Evolutionary conservation across 2,113 vertebrate genomes (phyloP), one percentile per base, ranked within the genome.

Genomic region (Thryonomys swinderianus): DNA sequence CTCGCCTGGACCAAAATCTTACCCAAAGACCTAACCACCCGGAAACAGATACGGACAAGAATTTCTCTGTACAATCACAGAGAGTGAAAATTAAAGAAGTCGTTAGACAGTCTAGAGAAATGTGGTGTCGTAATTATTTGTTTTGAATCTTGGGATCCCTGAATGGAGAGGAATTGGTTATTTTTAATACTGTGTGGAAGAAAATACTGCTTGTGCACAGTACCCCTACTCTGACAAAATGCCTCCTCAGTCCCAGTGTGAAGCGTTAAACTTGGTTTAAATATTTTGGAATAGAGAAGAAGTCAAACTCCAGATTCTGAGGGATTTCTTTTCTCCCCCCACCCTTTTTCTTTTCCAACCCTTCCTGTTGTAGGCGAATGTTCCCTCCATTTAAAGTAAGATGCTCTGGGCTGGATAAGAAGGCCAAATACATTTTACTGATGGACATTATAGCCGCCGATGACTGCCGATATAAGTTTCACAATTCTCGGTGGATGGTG

Each of bases 321-420:
- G 85, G 66, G 53, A 71, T 95, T 88, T 90, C 45, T 51, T 45
- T 48, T 90, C 10, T 51, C 10, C 10, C 10, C 48, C 48, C 10
- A 5, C 27, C 34, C 42, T 64, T 23, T 32, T 37, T 40, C 9
- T 42, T 83, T 95, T 62, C 30, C 80, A 34, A 94, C 94, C 14
- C 97, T 64, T 98, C 34, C 5, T 7, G 0, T 62, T 82, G 53
- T 97, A 99, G 99, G 98, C 98, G 99, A 98, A 99, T 99, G 99
- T 99, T 99, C 88, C 99, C 99, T 94, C 99, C 99, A 45, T 99
- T 99, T 99, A 99, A 99, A 99, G 99, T 99, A 97, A 99, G 99
- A 95, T 99, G 99, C 98, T 99, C 99, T 80, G 99, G 99, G 96
- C 98, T 99, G 98, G 99, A 99, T 99, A 99, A 99, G 98, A 99